phyloP scores from a whole-genome alignment of 2,113 vertebrate genomes.

The Trachemys scripta region DNA sequence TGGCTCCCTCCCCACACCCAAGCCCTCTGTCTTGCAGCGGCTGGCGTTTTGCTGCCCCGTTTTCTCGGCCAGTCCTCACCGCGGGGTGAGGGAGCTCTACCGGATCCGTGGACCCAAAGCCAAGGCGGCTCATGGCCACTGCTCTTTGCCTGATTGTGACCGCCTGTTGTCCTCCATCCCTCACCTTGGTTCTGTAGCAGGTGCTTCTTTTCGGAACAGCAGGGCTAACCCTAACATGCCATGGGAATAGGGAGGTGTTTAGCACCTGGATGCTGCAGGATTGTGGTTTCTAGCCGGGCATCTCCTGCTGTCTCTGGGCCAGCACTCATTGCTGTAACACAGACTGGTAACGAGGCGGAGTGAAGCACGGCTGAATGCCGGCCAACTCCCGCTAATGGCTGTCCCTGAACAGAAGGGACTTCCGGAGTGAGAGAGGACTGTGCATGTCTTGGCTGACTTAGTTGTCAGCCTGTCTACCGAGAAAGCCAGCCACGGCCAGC shows the following conservation, averaged over 20 bases:
- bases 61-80: background rate
- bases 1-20: background rate
- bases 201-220: background rate
- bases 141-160: fast-evolving
- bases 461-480: background rate
- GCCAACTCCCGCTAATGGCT: background rate
- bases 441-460: background rate
- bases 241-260: background rate
- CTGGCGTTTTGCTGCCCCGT: fast-evolving
- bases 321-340: background rate
- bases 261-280: background rate
- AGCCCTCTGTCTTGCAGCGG: fast-evolving
- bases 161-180: background rate
- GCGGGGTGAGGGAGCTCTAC: background rate
- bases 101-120: background rate
- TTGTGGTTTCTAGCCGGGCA: background rate
- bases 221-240: fast-evolving
- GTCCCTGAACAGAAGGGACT: background rate
- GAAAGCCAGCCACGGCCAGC: background rate
- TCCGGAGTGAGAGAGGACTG: background rate
- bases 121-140: background rate
- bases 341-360: background rate
- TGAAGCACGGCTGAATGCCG: background rate
- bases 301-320: background rate
- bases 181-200: background rate